Conservation (phyloP, 2,113 vertebrate species). For the Gobio gobio region DNA sequence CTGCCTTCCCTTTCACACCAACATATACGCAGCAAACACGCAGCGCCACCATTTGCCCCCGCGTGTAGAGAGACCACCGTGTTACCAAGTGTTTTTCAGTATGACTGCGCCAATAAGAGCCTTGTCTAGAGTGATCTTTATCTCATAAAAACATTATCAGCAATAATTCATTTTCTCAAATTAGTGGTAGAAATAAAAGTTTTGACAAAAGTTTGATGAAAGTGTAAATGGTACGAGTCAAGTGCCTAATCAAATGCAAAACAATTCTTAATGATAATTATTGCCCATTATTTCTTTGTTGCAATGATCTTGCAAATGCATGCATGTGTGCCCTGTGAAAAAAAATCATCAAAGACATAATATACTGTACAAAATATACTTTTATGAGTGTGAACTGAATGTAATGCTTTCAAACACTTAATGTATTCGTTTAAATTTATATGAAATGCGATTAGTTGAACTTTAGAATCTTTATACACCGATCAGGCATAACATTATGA, state of each 20-base stretch:
- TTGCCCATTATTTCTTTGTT: background rate
- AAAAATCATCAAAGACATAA: background rate
- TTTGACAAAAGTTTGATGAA: background rate
- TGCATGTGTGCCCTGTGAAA: background rate
- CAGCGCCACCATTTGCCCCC: background rate
- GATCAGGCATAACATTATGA: no score
- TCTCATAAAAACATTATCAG: background rate
- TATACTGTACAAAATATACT: background rate
- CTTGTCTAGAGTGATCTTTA: background rate
- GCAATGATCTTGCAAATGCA: background rate
- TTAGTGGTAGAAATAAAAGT: background rate
- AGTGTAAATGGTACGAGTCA: background rate
- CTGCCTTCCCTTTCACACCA: constrained; percentile 13
- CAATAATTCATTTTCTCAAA: background rate
- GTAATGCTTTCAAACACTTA: background rate
- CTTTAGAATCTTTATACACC: background rate
- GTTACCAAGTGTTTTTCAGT: background rate
- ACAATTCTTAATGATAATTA: background rate
- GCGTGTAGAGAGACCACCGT: background rate
- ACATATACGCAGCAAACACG: constrained; percentile 15
- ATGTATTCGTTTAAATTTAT: background rate
- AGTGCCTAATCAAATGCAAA: background rate
- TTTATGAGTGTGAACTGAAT: background rate
- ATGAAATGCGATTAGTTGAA: background rate
- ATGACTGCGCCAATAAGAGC: background rate